Evolutionary conservation across 1,140 invertebrate species (phyloP).

Genomic region (Drosophila littoralis): DNA sequence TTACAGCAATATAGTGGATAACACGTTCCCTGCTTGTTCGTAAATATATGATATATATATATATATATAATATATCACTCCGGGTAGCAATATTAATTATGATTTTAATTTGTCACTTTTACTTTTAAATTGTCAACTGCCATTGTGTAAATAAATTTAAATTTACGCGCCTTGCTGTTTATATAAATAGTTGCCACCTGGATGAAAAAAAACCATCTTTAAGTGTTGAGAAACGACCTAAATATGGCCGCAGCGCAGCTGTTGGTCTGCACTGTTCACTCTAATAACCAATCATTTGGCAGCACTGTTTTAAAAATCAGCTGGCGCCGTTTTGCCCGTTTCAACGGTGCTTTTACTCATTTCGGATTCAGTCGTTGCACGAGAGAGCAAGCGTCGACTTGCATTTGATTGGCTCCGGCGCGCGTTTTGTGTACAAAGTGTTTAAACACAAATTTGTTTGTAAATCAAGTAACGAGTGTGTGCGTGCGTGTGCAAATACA

Average conservation of each 20-base stretch:
- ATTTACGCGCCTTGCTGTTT: conserved; percentile 1
- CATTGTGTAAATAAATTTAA: background rate
- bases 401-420: conserved; percentile 13
- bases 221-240: conserved; percentile 6
- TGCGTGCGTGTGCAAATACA: conserved; percentile 56
- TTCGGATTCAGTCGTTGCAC: conserved; percentile 47
- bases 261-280: background rate
- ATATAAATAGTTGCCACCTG: conserved; percentile 14
- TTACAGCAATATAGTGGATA: background rate
- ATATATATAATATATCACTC: too few relatives aligned
- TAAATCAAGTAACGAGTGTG: conserved; percentile 29
- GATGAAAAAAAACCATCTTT: background rate
- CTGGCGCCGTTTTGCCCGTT: conserved; percentile 21
- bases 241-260: background rate
- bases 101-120: too few relatives aligned
- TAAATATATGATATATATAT: too few relatives aligned
- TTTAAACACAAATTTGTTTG: conserved; percentile 54
- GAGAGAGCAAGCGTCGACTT: conserved; percentile 41
- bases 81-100: too few relatives aligned
- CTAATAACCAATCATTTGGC: background rate
- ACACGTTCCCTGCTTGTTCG: too few relatives aligned
- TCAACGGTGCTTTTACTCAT: conserved; percentile 47
- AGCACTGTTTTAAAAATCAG: conserved; percentile 32
- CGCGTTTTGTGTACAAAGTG: conserved; percentile 36
- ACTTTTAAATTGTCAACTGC: background rate